Base-by-base conservation (phyloP, 2,113 vertebrate genomes). In the Psittacus erithacus region DNA sequence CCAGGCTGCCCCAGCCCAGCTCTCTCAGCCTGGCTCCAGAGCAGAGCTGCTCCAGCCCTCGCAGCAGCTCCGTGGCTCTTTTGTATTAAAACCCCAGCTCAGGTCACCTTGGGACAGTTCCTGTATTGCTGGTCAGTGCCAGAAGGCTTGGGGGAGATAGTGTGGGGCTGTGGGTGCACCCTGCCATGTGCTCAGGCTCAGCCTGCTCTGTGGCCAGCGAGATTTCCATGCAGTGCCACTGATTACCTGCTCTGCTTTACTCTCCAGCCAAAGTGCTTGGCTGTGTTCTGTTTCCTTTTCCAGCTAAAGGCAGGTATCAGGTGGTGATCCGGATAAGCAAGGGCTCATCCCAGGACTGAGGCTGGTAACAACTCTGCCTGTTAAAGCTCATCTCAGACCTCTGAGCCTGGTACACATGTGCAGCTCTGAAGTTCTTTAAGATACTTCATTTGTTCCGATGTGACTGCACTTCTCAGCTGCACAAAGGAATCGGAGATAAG, bases 161-260 rank as follows among this genome's bases (percentile, higher is more conserved):
- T 5, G 3, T 24, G 60, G 47, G 65, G 0, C 6, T 0, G 31
- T 13, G 4, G 3, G 8, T 23, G 35, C 44, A 17, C 7, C 0
- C 18, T 19, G 64, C 17, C 7, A 8, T 14, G 0, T 13, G 38
- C 5, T 17, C 17, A 4, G 38, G 33, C 71, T 63, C 63, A 17
- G 38, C 7, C 28, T 50, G 60, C 71, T 47, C 2, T 10, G 43
- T 1, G 10, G 35, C 7, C 47, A 18, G 35, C 1, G 8, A 23
- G 49, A 8, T 24, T 7, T 15, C 35, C 13, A 52, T 23, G 31
- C 81, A 3, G 71, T 7, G 44, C 81, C 44, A 19, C 3, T 3
- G 0, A 4, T 16, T 7, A 33, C 35, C 23, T 10, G 60, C 55
- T 62, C 52, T 5, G 52, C 35, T 39, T 2, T 13, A 4, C 20